Percentiles rank a stretch among this genome's conserved stretches.
Evolutionary conservation across 1,140 invertebrate genomes (phyloP).

Genomic region (Episyrphus balteatus): DNA sequence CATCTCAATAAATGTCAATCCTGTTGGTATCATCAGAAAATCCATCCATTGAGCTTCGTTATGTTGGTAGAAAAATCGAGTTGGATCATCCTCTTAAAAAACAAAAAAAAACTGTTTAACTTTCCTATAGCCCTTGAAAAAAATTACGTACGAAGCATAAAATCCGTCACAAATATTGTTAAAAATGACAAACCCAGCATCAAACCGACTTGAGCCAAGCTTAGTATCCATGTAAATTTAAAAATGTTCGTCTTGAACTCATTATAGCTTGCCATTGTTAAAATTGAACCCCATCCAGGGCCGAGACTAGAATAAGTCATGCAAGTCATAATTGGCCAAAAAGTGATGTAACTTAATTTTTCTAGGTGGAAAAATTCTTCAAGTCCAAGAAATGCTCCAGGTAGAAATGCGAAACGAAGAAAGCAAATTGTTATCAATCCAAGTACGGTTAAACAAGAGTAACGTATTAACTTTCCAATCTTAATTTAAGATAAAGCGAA

Average conservation of each 20-base stretch:
- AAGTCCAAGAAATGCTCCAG: slow-evolving; percentile 63
- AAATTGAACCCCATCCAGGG: slow-evolving; percentile 81
- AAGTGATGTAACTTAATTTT: slow-evolving; percentile 1
- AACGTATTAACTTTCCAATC: slow-evolving; percentile 20
- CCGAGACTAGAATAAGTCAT: slow-evolving; percentile 49
- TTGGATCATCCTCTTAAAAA: too few relatives aligned
- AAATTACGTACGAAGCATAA: too few relatives aligned
- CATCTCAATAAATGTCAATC: neutral
- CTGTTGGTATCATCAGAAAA: too few relatives aligned
- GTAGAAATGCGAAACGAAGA: slow-evolving; percentile 37
- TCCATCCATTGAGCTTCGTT: too few relatives aligned
- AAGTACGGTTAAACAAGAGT: slow-evolving; percentile 10
- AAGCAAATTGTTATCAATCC: slow-evolving; percentile 13
- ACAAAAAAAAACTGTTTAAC: too few relatives aligned
- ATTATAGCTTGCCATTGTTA: slow-evolving; percentile 85
- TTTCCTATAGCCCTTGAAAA: too few relatives aligned
- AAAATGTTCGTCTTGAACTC: slow-evolving; percentile 65
- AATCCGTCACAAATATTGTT: slow-evolving; percentile 12
- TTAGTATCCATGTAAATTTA: slow-evolving; percentile 22
- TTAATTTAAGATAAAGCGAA: too few relatives aligned
- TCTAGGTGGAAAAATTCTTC: slow-evolving; percentile 62
- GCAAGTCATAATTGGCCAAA: slow-evolving; percentile 3
- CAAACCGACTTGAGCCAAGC: slow-evolving; percentile 19
- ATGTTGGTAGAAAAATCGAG: too few relatives aligned
- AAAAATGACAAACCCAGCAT: slow-evolving; percentile 20